A percentile compares a stretch with the other conserved stretches of the same genome.
These are phyloP conservation scores for Archips xylosteana DNA, from an alignment of 2,888 invertebrate species.

Conservation along the genomic window DNA sequence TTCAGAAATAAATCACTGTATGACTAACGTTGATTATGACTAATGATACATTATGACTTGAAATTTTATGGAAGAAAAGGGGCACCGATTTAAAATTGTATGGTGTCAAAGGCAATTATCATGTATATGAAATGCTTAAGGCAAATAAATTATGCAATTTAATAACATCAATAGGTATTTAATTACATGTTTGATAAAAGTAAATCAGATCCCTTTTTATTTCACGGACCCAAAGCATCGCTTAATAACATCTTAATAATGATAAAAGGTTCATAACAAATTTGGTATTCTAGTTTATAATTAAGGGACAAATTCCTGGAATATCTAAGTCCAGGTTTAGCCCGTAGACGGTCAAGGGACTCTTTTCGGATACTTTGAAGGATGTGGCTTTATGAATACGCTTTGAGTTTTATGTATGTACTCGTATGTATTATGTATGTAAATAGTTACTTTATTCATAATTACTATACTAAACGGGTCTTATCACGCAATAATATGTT, in stretches of 20 bases:
- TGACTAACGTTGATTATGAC: too few species aligned
- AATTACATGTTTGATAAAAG: neutral
- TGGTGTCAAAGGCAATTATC: too few species aligned
- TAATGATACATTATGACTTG: too few species aligned
- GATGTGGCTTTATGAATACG: neutral
- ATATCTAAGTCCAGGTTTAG: neutral
- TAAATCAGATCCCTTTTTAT: neutral
- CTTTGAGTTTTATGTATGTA: neutral
- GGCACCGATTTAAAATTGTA: too few species aligned
- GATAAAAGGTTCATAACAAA: constrained; percentile 26
- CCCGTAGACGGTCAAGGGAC: constrained; percentile 9
- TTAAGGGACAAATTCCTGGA: constrained; percentile 13
- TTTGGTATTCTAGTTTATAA: constrained; percentile 9
- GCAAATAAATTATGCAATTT: too few species aligned
- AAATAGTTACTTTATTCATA: too few species aligned
- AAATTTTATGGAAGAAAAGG: too few species aligned
- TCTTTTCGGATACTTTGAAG: neutral
- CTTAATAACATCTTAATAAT: constrained; percentile 17
- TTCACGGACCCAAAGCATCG: constrained; percentile 9
- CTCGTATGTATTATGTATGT: neutral
- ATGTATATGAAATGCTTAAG: too few species aligned
- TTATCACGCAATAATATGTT: too few species aligned
- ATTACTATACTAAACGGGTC: too few species aligned
- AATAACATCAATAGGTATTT: too few species aligned
- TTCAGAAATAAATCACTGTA: too few species aligned